Evolutionary conservation across 1,140 invertebrate species (phyloP).

Genomic region (Homalodisca vitripennis): DNA sequence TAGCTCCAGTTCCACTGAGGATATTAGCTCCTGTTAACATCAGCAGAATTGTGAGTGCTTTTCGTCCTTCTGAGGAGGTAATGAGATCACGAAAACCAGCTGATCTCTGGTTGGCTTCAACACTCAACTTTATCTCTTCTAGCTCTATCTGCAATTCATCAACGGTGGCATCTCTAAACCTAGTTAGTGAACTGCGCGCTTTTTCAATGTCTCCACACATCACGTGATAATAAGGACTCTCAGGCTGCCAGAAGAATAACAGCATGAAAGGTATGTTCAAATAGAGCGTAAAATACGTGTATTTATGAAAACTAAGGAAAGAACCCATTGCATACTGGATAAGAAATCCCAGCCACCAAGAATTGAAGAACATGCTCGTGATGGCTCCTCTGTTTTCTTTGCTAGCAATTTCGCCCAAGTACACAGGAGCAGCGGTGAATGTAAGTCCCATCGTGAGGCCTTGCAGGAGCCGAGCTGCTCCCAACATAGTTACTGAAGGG

Average conservation of each 20-base stretch:
- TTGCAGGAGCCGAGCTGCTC: constrained; percentile 34
- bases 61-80: constrained; percentile 56
- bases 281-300: constrained; percentile 71
- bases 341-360: constrained; percentile 72
- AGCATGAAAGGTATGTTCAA: constrained; percentile 61
- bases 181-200: constrained; percentile 50
- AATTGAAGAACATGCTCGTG: constrained; percentile 64
- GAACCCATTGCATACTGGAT: constrained; percentile 74
- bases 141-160: constrained; percentile 49
- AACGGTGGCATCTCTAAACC: constrained; percentile 49
- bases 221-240: constrained; percentile 73
- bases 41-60: constrained; percentile 61
- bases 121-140: constrained; percentile 33
- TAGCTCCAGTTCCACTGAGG: constrained; percentile 68
- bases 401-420: constrained; percentile 65
- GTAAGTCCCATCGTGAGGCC: constrained; percentile 64
- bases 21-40: constrained; percentile 71
- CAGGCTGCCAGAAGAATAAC: constrained; percentile 73
- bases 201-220: constrained; percentile 53
- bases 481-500: constrained; percentile 11
- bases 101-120: constrained; percentile 36
- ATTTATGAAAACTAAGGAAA: constrained; percentile 61
- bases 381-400: constrained; percentile 57
- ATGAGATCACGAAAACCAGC: constrained; percentile 47
- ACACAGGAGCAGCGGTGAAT: constrained; percentile 54